Percentiles rank a stretch among this genome's conserved stretches.
phyloP scores from a whole-genome alignment of 2,888 invertebrate species.

The Polymixis flavicincta region DNA sequence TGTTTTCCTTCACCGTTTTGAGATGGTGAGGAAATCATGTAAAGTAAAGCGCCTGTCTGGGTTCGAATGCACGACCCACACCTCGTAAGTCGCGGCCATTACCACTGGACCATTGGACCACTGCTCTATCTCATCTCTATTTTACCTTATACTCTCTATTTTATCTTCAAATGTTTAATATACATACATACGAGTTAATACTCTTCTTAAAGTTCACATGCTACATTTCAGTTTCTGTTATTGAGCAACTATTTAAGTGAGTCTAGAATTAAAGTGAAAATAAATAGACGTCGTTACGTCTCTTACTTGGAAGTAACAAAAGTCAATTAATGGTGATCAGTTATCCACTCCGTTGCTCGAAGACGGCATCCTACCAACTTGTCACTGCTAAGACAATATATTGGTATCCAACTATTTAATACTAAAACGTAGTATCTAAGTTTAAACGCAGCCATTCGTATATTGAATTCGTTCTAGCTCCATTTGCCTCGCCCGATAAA shows the following conservation, averaged over 20 bases:
- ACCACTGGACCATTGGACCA: too few species aligned
- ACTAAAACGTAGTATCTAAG: slow-evolving; percentile 15
- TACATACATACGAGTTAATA: too few species aligned
- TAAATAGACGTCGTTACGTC: slow-evolving; percentile 19
- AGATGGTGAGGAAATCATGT: too few species aligned
- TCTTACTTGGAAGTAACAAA: slow-evolving; percentile 32
- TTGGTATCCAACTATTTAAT: slow-evolving; percentile 42
- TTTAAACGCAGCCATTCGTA: slow-evolving; percentile 47
- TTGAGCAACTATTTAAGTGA: background rate
- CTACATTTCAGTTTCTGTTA: background rate
- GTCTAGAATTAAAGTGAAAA: slow-evolving; percentile 17
- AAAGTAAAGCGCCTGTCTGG: too few species aligned
- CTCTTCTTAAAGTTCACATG: background rate
- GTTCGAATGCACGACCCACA: too few species aligned
- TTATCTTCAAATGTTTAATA: too few species aligned
- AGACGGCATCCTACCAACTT: slow-evolving; percentile 36
- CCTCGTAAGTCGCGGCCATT: too few species aligned
- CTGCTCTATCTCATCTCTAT: too few species aligned
- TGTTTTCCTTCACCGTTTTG: too few species aligned
- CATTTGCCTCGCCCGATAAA: slow-evolving; percentile 51
- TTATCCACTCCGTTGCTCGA: slow-evolving; percentile 37
- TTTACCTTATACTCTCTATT: too few species aligned
- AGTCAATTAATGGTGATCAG: slow-evolving; percentile 50
- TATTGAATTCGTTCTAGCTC: slow-evolving; percentile 43
- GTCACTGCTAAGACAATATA: slow-evolving; percentile 39